Percentiles rank a stretch among this genome's conserved stretches.
These are phyloP conservation scores for Vidua macroura DNA, from an alignment of 2,113 vertebrate species.

Conservation along the genomic window DNA sequence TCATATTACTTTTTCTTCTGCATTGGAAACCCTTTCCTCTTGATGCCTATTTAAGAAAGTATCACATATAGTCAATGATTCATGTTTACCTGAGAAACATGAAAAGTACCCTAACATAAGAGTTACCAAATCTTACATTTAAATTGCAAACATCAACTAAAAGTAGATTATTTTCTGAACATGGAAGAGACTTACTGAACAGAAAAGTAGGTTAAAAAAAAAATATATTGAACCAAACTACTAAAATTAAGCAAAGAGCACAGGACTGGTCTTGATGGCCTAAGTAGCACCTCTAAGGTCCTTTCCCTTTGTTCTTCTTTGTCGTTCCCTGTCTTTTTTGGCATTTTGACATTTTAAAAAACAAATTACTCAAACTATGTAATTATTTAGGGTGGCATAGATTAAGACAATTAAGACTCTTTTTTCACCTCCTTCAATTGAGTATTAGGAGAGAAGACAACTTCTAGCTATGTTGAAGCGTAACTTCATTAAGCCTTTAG, in stretches of 20 bases:
- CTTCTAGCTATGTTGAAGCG: background rate
- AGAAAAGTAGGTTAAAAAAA: background rate
- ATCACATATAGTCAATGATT: background rate
- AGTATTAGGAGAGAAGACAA: background rate
- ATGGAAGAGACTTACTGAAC: background rate
- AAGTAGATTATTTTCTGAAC: background rate
- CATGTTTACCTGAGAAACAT: background rate
- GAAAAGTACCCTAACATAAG: background rate
- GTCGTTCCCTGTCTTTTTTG: background rate
- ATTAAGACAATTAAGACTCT: background rate
- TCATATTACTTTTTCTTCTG: background rate
- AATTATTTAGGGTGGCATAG: background rate
- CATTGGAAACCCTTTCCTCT: background rate
- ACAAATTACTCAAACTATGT: background rate
- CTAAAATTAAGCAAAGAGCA: background rate
- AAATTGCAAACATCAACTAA: background rate
- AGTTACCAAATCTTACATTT: background rate
- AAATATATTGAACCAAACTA: background rate
- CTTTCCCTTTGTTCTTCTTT: background rate
- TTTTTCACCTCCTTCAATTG: background rate
- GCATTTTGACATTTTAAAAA: background rate
- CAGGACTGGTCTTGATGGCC: background rate
- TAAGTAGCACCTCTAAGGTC: background rate
- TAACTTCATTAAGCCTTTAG: background rate
- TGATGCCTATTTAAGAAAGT: background rate